Conservation (phyloP, 2,797 vertebrate species). For the Nasua narica region DNA sequence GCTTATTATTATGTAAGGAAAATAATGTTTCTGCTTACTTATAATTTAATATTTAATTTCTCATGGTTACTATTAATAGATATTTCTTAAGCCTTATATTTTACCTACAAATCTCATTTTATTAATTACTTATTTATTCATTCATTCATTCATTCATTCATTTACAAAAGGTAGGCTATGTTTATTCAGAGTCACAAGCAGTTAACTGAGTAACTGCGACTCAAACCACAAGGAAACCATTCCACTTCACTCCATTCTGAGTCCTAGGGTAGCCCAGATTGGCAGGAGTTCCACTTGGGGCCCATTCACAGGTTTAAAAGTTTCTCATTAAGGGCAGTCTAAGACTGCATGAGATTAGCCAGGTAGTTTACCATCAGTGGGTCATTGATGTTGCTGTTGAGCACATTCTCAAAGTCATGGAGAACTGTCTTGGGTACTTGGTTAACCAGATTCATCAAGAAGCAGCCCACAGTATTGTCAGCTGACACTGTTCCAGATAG, state of each 20-base stretch:
- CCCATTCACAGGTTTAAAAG: conserved; percentile 87
- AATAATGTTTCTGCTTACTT: background rate
- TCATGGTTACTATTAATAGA: background rate
- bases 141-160: background rate
- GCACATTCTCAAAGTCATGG: conserved; percentile 98
- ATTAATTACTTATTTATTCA: background rate
- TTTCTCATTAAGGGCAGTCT: conserved; percentile 97
- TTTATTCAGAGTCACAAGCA: conserved; percentile 71
- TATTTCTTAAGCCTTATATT: background rate
- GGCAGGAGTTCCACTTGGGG: background rate
- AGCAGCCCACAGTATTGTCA: conserved; percentile 96
- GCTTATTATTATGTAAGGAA: background rate
- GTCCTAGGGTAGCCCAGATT: background rate
- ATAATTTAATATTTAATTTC: background rate
- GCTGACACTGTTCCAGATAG: conserved; percentile 95
- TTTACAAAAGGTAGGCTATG: conserved; percentile 54
- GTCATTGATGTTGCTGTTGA: conserved; percentile 99
- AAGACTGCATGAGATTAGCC: conserved; percentile 97
- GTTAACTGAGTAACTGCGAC: conserved; percentile 22
- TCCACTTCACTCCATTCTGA: background rate
- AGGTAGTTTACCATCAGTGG: conserved; percentile 98
- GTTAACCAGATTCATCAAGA: conserved; percentile 97
- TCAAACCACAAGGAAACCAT: conserved; percentile 47
- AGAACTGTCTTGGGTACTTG: conserved; percentile 96
- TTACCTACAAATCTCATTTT: background rate